Evolutionary conservation across 1,140 invertebrate genomes (phyloP), one percentile per base, ranked within the genome.

Genomic region (Drosophila saltans): DNA sequence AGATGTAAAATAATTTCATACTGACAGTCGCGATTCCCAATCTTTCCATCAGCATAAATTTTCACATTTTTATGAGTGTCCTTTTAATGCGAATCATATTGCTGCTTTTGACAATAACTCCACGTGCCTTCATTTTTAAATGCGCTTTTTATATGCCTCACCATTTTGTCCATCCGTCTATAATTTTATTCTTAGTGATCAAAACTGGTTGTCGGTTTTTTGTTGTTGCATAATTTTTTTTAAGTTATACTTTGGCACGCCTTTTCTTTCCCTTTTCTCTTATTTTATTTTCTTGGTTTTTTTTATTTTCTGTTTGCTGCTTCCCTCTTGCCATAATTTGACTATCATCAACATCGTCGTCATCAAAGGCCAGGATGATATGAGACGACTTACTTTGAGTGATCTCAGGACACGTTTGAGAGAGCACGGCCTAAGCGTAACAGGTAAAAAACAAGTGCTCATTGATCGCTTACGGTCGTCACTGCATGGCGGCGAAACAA

Each of bases 341-440:
- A 56, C 66, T 4, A 36, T 36, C 33, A 36, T 7, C 33, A 36
- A 36, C 33, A 7, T 58, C 68, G 58, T 64, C 45, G 21, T 62
- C 43, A 67, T 63, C 61, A 43, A 59, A 69, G 71, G 11, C 79
- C 61, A 90, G 59, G 77, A 84, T 72, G 77, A 84, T 72, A 75
- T 81, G 30, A 66, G 63, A 56, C 69, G 77, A 69, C 80, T 90
- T 73, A 88, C 81, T 61, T 24, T 91, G 61, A 63, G 72, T 56
- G 80, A 90, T 61, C 80, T 91, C 24, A 86, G 75, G 75, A 73
- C 64, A 61, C 82, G 78, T 43, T 75, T 91, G 43, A 88, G 80
- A 64, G 73, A 63, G 6, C 80, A 72, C 58, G 90, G 90, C 59
- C 64, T 88, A 16, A 90, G 80, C 69, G 70, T 69, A 10, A 78